Conservation (phyloP, 1,140 invertebrate species). For the Cherax destructor region DNA sequence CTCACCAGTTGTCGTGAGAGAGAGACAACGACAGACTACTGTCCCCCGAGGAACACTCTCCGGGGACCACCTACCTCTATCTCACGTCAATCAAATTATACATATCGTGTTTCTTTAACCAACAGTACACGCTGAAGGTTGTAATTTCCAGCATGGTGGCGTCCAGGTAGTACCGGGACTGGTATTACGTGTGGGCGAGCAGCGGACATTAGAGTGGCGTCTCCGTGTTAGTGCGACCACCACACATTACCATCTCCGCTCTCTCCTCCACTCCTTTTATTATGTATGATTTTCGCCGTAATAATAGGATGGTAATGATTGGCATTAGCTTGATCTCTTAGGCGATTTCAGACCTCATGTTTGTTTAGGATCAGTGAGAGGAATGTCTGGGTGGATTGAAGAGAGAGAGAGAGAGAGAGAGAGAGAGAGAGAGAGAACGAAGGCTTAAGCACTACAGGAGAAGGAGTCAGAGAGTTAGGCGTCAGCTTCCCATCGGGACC, state of each 20-base stretch:
- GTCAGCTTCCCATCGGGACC: background rate
- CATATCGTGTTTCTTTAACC: conserved; percentile 38
- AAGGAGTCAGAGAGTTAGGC: background rate
- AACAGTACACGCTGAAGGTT: conserved; percentile 19
- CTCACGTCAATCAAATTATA: conserved; percentile 33
- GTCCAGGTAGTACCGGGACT: background rate
- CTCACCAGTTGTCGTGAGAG: background rate
- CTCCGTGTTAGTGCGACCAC: conserved; percentile 13
- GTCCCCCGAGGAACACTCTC: background rate
- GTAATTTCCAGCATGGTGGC: conserved; percentile 1
- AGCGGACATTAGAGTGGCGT: background rate
- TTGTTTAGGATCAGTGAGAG: conserved; percentile 35
- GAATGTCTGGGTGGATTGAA: background rate
- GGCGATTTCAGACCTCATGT: conserved; percentile 24
- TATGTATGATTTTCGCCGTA: conserved; percentile 28
- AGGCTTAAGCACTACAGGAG: background rate
- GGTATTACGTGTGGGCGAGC: background rate
- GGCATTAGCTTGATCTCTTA: conserved; percentile 22
- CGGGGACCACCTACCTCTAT: background rate
- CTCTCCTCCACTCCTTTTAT: conserved; percentile 5
- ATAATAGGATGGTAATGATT: conserved; percentile 37
- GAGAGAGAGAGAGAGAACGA: background rate
- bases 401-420: background rate
- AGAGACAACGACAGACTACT: background rate
- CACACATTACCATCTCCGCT: conserved; percentile 18